Evolutionary conservation across 2,888 invertebrate genomes (phyloP), one percentile per base, ranked within the genome.

Genomic region (Callosobruchus maculatus): DNA sequence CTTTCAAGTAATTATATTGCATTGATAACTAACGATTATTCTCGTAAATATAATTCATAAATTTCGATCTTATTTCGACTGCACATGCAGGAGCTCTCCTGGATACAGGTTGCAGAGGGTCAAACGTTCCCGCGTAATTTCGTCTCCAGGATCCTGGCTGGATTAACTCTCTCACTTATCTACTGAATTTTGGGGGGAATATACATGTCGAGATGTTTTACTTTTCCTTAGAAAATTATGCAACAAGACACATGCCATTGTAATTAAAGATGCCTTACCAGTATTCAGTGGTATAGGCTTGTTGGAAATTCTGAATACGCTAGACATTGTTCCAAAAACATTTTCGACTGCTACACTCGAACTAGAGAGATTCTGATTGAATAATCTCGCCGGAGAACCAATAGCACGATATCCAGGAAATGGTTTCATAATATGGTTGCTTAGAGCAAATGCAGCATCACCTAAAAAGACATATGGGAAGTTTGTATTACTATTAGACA

Each of bases 391-490:
- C 21, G 67, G 21, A 26, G 49, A 7, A 49, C 49, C 49, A 1
- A 49, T 7, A 0, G 13, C 13, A 7, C 13, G 49, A 18, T 49
- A 68, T 72, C 78, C 78, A 22, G 79, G 71, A 69, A 74, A 81
- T 18, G 78, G 79, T 69, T 81, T 81, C 78, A 81, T 78, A 20
- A 79, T 30, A 70, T 79, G 73, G 67, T 70, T 73, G 66, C 72
- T 73, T 22, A 81, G 72, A 21, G 79, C 73, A 77, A 76, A 72
- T 31, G 74, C 71, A 30, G 66, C 76, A 74, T 76, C 74, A 67
- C 73, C 76, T n/a, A 76, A 26, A 67, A 76, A 22, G 67, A 74
- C 76, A 71, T 71, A 76, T 21, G 74, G 72, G 21, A 73, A 22
- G 26, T 67, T 21, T n/a, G 22, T 66, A 21, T 69, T 67, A 71